Evolutionary conservation across 2,113 vertebrate genomes (phyloP).

Genomic region (Poeciliopsis retropinna): DNA sequence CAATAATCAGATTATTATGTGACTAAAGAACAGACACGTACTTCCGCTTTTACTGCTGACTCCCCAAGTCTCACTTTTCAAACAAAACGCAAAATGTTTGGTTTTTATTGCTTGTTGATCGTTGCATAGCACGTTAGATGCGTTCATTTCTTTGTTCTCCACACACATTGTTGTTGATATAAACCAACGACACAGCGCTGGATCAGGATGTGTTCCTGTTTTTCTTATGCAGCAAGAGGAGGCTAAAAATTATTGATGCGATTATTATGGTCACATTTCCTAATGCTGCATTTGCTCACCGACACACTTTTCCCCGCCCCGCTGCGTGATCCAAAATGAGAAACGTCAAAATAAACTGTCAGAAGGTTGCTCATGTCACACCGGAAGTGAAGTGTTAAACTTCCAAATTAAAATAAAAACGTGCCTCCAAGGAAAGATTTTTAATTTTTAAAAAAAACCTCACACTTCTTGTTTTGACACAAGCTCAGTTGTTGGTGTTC

Average conservation of each 20-base stretch:
- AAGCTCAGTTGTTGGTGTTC: no score
- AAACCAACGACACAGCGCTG: not conserved
- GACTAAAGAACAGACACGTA: not conserved
- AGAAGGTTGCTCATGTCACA: not conserved
- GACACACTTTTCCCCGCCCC: not conserved
- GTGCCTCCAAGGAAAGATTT: not conserved
- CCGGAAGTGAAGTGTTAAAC: no score
- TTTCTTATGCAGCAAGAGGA: not conserved
- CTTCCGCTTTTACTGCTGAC: not conserved
- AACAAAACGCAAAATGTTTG: not conserved
- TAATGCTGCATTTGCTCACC: not conserved
- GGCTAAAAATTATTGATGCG: no score
- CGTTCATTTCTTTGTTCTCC: not conserved
- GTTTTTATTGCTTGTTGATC: not conserved
- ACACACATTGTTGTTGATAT: not conserved
- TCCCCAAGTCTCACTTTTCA: not conserved
- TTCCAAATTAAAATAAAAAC: no score
- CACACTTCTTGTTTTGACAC: no score
- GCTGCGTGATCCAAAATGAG: not conserved
- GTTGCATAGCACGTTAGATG: no score
- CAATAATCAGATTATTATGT: not conserved
- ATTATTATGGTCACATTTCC: not conserved
- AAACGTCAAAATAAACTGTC: not conserved
- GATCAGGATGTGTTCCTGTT: not conserved
- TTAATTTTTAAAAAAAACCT: no score